Conservation (phyloP, 2,113 vertebrate species). For the Oreamnos americanus region DNA sequence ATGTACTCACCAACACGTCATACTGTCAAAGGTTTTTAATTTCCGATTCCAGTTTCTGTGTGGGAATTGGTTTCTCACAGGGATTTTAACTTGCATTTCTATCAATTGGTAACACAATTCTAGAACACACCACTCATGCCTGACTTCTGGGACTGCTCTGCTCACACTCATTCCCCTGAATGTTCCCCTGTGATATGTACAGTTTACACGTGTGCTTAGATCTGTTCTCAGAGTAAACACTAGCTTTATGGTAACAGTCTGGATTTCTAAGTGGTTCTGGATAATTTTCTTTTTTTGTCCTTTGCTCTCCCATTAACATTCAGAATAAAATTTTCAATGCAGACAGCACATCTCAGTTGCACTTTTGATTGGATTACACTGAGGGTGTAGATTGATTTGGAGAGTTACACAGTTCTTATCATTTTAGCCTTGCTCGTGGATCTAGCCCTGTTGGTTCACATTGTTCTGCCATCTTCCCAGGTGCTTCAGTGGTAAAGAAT, state of each 20-base stretch:
- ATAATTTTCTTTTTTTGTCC: not conserved
- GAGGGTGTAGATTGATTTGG: not conserved
- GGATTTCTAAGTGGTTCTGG: not conserved
- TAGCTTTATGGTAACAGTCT: not conserved
- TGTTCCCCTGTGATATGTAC: fast-evolving
- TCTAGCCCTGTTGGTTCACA: not conserved
- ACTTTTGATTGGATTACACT: not conserved
- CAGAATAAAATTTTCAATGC: not conserved
- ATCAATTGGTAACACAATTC: not conserved
- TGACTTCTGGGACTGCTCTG: not conserved
- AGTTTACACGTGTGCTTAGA: not conserved
- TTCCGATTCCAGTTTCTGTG: not conserved
- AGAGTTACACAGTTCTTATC: not conserved
- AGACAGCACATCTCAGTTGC: not conserved
- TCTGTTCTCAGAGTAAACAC: not conserved
- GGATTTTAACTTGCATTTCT: not conserved
- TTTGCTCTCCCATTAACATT: not conserved
- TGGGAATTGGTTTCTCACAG: not conserved
- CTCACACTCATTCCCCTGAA: not conserved
- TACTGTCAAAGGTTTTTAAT: not conserved
- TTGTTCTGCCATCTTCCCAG: not conserved
- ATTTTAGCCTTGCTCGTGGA: not conserved
- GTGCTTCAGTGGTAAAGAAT: not conserved
- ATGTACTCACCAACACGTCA: not conserved
- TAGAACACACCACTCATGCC: not conserved